These are phyloP conservation scores for Catocala sponsa DNA, from an alignment of 2,888 invertebrate genomes.

Conservation along the genomic window DNA sequence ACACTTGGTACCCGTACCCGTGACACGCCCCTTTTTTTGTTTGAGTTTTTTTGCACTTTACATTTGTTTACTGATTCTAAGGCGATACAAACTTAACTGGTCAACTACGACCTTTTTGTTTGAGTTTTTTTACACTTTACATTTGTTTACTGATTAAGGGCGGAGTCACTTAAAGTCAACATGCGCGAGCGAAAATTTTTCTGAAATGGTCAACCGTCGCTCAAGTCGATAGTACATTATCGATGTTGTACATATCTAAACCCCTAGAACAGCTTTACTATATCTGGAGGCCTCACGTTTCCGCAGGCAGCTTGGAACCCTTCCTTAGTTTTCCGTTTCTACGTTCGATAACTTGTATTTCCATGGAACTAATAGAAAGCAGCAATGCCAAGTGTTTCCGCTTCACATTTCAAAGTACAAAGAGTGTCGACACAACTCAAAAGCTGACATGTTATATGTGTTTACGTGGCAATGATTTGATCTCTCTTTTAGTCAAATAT, in stretches of 20 bases:
- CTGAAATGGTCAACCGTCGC: too few species aligned
- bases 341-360: constrained; percentile 19
- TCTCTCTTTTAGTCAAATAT: constrained; percentile 92
- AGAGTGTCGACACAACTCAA: constrained; percentile 65
- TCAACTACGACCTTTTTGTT: too few species aligned
- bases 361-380: constrained; percentile 38
- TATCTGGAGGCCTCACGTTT: constrained; percentile 24
- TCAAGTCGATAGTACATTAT: too few species aligned
- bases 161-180: too few species aligned
- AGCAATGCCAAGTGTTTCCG: constrained; percentile 56
- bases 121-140: too few species aligned
- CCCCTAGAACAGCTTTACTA: constrained; percentile 20
- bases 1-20: too few species aligned
- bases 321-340: constrained; percentile 9
- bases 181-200: too few species aligned
- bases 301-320: constrained; percentile 37
- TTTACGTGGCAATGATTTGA: constrained; percentile 91
- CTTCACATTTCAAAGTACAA: constrained; percentile 80
- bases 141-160: too few species aligned
- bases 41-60: too few species aligned
- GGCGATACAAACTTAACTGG: too few species aligned
- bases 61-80: too few species aligned
- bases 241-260: constrained; percentile 47
- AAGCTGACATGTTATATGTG: constrained; percentile 71
- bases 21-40: too few species aligned